Evolutionary conservation across 2,888 invertebrate species (phyloP), one percentile per base, ranked within the genome.

Genomic region (Gandaritis pyraliata): DNA sequence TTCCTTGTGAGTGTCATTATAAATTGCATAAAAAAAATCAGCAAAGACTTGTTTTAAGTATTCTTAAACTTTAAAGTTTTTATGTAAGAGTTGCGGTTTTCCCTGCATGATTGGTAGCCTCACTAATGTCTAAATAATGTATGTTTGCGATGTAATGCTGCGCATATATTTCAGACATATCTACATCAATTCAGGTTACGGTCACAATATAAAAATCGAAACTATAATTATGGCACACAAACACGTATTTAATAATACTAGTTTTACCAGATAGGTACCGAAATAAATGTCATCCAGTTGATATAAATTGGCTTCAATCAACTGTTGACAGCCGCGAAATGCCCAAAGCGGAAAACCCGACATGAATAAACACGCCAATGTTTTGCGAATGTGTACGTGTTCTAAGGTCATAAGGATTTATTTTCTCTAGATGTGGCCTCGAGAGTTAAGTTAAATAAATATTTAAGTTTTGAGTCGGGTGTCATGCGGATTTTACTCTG

Each of bases 401-500:
- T 73, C 51, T 76, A 68, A 74, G 62, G 67, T 70, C 67, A 49
- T 15, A 62, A 65, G 61, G 70, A 64, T 61, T 70, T 41, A 69
- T 72, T 71, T 71, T 68, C 71, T 67, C 69, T 63, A 48, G 56
- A 45, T 41, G 30, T 54, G 60, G 61, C 61, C 61, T 68, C 53
- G 64, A 60, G 30, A 51, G 63, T 58, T 70, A 65, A 62, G 72
- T 76, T 77, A 75, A 73, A 73, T 80, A 80, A 80, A 86, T 85
- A 86, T 86, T 86, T 72, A 70, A 78, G 68, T 47, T 69, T 70
- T 70, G 66, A 64, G 72, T 56, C 74, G 73, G 82, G 79, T 80
- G 83, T 81, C 75, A 85, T 47, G 78, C 86, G 86, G 86, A 86
- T 82, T 81, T 73, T 69, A 68, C 66, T 69, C 59, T 76, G 74